Conservation (phyloP, 2,888 invertebrate genomes). For the Volucella zonaria region DNA sequence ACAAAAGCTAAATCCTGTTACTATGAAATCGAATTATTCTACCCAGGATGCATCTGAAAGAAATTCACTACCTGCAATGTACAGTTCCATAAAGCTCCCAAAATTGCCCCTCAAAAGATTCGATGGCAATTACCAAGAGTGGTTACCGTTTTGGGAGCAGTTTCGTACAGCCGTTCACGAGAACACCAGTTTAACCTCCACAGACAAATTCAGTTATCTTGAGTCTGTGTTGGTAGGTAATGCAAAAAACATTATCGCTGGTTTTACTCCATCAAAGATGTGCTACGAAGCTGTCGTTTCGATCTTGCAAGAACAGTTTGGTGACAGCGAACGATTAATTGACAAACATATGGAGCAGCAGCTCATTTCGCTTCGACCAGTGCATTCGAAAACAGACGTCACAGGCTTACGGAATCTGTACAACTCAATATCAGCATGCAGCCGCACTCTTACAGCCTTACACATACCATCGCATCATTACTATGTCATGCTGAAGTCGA, state of each 20-base stretch:
- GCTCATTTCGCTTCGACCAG: background rate
- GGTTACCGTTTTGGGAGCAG: background rate
- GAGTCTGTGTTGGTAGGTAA: background rate
- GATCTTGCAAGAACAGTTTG: background rate
- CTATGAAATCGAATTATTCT: too few relatives aligned
- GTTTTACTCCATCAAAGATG: background rate
- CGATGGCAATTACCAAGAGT: background rate
- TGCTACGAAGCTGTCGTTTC: background rate
- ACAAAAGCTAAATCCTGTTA: background rate
- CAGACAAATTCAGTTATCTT: background rate
- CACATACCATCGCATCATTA: too few relatives aligned
- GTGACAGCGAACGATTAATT: background rate
- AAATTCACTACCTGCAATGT: too few relatives aligned
- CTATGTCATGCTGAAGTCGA: too few relatives aligned
- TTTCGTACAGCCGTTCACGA: too few relatives aligned
- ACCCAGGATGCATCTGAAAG: too few relatives aligned
- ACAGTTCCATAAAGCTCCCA: background rate
- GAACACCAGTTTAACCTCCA: too few relatives aligned
- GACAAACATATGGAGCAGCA: background rate
- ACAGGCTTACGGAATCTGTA: background rate
- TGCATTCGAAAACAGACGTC: background rate
- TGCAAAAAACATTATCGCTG: background rate
- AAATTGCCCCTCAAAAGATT: background rate
- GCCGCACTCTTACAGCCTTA: background rate
- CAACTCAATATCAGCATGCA: background rate